phyloP scores from a whole-genome alignment of 2,113 vertebrate genomes.

The Bos taurus region ARS-UCD2.0 NC_037339.1:60423001-60423500 shows the following conservation, averaged over 20 bases:
- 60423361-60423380: accelerated
- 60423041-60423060: neutral
- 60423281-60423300: neutral
- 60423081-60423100: neutral
- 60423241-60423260: neutral
- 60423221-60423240: neutral
- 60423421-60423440: neutral
- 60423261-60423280: neutral
- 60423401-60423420: neutral
- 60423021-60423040: neutral
- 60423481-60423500: neutral
- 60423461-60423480: neutral
- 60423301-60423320: neutral
- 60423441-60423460: neutral
- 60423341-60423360: neutral
- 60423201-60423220: neutral
- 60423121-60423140: neutral
- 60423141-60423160: neutral
- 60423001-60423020: neutral
- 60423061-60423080: neutral
- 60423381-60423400: neutral
- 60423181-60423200: neutral
- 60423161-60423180: neutral
- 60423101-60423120: neutral
- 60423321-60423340: neutral